These are phyloP conservation scores for Agriopis marginaria DNA, from an alignment of 2,888 invertebrate genomes.

Conservation along the genomic window DNA sequence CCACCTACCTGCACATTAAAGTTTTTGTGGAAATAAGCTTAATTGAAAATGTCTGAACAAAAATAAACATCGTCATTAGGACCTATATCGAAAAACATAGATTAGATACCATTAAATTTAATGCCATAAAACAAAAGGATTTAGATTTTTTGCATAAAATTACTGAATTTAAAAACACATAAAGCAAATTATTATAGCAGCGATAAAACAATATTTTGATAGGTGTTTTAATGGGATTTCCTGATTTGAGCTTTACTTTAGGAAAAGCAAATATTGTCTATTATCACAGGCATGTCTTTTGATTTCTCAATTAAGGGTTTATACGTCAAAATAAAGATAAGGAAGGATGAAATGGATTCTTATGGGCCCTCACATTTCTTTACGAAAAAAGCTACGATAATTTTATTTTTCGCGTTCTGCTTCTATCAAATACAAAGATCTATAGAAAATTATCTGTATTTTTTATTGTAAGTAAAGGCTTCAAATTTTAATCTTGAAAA, in stretches of 20 bases:
- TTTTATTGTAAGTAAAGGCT: too few relatives aligned
- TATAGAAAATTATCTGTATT: too few relatives aligned
- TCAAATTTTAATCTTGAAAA: too few relatives aligned
- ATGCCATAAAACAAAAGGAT: background rate
- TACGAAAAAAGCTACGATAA: too few relatives aligned
- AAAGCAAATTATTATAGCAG: background rate
- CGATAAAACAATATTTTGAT: background rate
- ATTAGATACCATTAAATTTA: background rate
- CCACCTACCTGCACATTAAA: conserved; percentile 3
- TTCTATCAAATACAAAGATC: too few relatives aligned
- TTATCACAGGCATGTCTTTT: too few relatives aligned
- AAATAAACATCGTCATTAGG: conserved; percentile 46
- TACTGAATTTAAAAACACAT: background rate
- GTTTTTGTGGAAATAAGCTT: conserved; percentile 18
- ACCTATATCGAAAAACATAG: background rate
- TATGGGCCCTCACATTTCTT: background rate
- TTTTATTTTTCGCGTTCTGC: too few relatives aligned
- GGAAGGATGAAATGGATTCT: conserved; percentile 2
- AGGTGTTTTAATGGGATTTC: background rate
- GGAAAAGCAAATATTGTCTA: too few relatives aligned
- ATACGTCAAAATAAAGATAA: background rate
- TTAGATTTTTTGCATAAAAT: background rate
- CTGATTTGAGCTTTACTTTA: too few relatives aligned
- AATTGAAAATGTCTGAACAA: conserved; percentile 58
- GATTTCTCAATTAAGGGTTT: background rate